A percentile compares a stretch with the other conserved stretches of the same genome.
phyloP scores from a whole-genome alignment of 1,140 invertebrate genomes.

The Drosophila oshimai region DNA sequence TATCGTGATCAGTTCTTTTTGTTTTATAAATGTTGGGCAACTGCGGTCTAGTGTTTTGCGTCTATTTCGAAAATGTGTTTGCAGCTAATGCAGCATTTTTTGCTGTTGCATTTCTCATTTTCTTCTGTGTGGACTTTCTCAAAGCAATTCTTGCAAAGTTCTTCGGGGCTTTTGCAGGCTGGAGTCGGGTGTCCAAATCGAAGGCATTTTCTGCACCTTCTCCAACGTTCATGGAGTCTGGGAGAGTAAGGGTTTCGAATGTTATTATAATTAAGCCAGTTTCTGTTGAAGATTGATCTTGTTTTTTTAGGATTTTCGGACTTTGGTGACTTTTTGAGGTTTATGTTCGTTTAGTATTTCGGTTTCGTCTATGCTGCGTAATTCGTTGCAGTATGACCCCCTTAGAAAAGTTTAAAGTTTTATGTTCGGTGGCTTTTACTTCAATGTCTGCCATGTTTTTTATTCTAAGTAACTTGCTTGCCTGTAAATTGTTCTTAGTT shows the following conservation, averaged over 20 bases:
- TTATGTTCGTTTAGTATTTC: constrained; percentile 4
- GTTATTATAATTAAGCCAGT: not conserved
- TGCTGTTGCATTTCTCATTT: not conserved
- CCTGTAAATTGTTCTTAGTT: not conserved
- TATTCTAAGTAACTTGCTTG: not conserved
- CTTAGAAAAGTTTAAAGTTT: not conserved
- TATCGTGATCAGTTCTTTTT: no score
- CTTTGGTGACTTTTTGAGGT: not conserved
- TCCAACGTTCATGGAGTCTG: not conserved
- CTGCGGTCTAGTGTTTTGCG: constrained; percentile 15
- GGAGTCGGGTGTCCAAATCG: constrained; percentile 1
- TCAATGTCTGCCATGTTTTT: not conserved
- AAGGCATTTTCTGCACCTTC: constrained; percentile 7
- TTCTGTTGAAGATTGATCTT: not conserved
- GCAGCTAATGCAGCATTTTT: constrained; percentile 5
- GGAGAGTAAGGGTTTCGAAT: not conserved
- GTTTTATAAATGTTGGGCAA: no score
- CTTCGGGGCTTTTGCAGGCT: constrained; percentile 7
- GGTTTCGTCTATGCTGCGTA: not conserved
- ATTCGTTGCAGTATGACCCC: constrained; percentile 1
- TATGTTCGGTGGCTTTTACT: not conserved
- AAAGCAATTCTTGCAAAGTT: no score
- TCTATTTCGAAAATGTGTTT: constrained; percentile 9
- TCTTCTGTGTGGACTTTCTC: no score
- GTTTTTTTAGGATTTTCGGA: constrained; percentile 2